phyloP scores from a whole-genome alignment of 2,888 invertebrate species.

The Rapana venosa region DNA sequence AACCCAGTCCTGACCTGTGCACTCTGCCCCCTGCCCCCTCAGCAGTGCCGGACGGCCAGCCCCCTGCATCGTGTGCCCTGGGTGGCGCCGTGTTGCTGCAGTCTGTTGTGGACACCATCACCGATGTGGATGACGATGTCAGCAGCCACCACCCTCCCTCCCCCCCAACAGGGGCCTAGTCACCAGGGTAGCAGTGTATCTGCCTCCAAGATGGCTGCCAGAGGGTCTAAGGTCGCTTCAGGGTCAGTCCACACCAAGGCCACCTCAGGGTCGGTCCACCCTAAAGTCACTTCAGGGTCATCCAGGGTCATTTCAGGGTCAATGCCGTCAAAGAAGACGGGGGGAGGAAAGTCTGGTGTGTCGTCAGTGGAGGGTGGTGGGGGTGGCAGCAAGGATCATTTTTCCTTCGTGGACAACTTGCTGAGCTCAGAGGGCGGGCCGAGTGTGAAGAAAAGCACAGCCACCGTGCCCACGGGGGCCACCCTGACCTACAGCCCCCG shows the following conservation, averaged over 20 bases:
- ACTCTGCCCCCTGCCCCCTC: background rate
- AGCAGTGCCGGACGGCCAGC: background rate
- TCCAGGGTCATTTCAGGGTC: background rate
- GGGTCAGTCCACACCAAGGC: background rate
- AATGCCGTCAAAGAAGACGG: background rate
- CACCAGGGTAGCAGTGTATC: background rate
- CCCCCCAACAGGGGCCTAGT: background rate
- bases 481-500: slow-evolving; percentile 34
- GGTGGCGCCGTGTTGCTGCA: background rate
- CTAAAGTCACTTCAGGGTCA: background rate
- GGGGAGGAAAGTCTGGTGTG: background rate
- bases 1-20: background rate
- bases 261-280: background rate
- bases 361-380: background rate
- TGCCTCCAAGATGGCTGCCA: background rate
- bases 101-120: slow-evolving; percentile 32
- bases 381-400: slow-evolving; percentile 31
- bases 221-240: background rate
- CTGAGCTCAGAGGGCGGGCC: slow-evolving; percentile 10
- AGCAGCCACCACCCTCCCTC: background rate
- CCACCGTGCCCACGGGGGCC: background rate
- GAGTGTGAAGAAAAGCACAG: background rate
- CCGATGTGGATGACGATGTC: slow-evolving; percentile 1
- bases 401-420: slow-evolving; percentile 40
- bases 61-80: background rate